phyloP scores from a whole-genome alignment of 2,797 vertebrate genomes.

The Sebastes oblongus region DNA sequence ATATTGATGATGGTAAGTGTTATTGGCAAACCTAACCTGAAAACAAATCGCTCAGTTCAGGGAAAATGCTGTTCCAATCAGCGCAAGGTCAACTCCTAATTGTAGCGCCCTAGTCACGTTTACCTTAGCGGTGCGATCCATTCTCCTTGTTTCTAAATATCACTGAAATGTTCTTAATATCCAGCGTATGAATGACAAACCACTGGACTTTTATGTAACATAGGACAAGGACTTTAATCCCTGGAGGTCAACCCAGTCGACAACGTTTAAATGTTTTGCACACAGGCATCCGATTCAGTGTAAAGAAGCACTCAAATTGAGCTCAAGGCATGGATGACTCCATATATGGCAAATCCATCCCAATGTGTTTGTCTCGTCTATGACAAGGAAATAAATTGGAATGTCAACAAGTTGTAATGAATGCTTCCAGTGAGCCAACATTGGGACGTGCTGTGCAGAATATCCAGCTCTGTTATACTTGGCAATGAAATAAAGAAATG shows the following conservation, averaged over 20 bases:
- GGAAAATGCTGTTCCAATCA: constrained; percentile 32
- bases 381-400: constrained; percentile 67
- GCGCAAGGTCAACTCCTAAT: constrained; percentile 36
- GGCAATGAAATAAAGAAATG: constrained; percentile 28
- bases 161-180: not conserved
- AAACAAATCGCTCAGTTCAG: constrained; percentile 41
- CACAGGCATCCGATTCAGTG: not conserved
- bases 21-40: constrained; percentile 46
- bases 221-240: not conserved
- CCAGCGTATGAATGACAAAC: not conserved
- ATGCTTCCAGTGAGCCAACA: constrained; percentile 45
- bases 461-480: constrained; percentile 21
- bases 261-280: constrained; percentile 11
- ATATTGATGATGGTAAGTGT: constrained; percentile 49
- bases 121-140: not conserved
- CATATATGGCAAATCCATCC: constrained; percentile 26
- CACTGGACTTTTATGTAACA: not conserved
- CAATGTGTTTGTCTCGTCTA: constrained; percentile 38
- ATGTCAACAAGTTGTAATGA: constrained; percentile 61
- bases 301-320: not conserved
- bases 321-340: constrained; percentile 23
- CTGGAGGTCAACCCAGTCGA: not conserved
- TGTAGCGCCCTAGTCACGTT: constrained; percentile 5
- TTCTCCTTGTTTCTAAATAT: not conserved
- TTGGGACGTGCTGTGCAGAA: constrained; percentile 24